These are phyloP conservation scores for Pachliopta kotzebuea DNA, from an alignment of 2,888 invertebrate genomes.

Conservation along the genomic window DNA sequence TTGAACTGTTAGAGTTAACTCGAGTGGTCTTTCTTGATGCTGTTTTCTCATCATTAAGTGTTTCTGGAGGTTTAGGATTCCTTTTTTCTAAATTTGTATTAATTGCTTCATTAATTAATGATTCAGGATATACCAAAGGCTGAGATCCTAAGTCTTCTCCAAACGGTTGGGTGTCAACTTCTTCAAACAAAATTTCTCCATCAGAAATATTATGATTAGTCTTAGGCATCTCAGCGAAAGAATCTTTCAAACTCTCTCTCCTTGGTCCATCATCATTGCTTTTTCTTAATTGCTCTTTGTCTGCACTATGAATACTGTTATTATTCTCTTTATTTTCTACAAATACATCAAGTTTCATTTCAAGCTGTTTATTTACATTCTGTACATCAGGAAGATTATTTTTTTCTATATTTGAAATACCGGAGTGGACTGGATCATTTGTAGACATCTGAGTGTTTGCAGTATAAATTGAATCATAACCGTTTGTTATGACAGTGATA, in stretches of 20 bases:
- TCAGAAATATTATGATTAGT: slow-evolving; percentile 47
- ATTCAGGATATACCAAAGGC: slow-evolving; percentile 48
- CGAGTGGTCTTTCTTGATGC: slow-evolving; percentile 35
- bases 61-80: not conserved
- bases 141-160: slow-evolving; percentile 57
- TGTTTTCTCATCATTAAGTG: not conserved
- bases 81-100: slow-evolving; percentile 14
- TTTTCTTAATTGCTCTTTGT: slow-evolving; percentile 34
- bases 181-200: slow-evolving; percentile 60
- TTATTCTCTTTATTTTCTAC: slow-evolving; percentile 51
- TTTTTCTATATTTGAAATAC: slow-evolving; percentile 33
- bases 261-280: not conserved
- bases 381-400: slow-evolving; percentile 47
- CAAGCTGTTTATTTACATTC: slow-evolving; percentile 50
- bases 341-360: slow-evolving; percentile 52
- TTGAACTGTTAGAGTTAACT: slow-evolving; percentile 45
- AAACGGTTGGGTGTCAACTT: slow-evolving; percentile 46
- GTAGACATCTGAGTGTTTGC: slow-evolving; percentile 44
- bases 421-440: slow-evolving; percentile 21
- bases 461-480: slow-evolving; percentile 48
- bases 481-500: slow-evolving; percentile 36
- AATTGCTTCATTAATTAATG: slow-evolving; percentile 24
- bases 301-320: slow-evolving; percentile 40
- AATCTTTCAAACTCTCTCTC: slow-evolving; percentile 18
- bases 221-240: slow-evolving; percentile 31